Evolutionary conservation across 2,797 vertebrate genomes (phyloP), one percentile per base, ranked within the genome.

Genomic region (Brachyrhaphis roseni): DNA sequence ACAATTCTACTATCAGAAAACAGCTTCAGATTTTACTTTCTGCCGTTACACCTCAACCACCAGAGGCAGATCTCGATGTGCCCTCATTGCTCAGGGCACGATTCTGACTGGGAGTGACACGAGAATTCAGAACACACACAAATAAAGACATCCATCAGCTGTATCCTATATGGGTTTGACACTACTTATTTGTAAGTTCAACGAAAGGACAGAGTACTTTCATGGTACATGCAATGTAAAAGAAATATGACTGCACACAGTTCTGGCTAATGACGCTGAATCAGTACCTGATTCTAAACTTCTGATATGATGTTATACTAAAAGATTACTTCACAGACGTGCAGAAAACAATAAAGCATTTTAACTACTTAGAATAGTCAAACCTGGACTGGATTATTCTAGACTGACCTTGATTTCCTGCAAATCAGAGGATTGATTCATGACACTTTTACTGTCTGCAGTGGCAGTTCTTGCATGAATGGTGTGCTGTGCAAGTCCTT

Each of bases 301-400:
- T 57, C 11, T n/a, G 55, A 57, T 57, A 12, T 28, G 4, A 57
- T 12, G 11, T 57, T 57, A 57, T n/a, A 57, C 55, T 28, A 57
- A 13, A 5, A n/a, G 23, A n/a, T n/a, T 57, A 57, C 3, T 53
- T 57, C n/a, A 13, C n/a, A n/a, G 55, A 28, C n/a, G 28, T 28
- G 10, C 10, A 57, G 55, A 57, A 28, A 57, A n/a, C 10, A n/a
- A 28, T 12, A 57, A 12, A 57, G 11, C 11, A 12, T 28, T 12
- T 57, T n/a, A 57, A 57, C 55, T 53, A 53, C 6, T 53, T 57
- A 28, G 55, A 57, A n/a, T 57, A 28, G 55, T 57, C n/a, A 28
- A n/a, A 57, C 55, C 55, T n/a, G 26, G 55, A 57, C 53, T 57
- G 53, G 53, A 57, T 57, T 57, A 57, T 57, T n/a, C 53, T 57